Base-by-base conservation (phyloP, 2,888 invertebrate genomes). In the Cataglyphis rosenhaueri region DNA sequence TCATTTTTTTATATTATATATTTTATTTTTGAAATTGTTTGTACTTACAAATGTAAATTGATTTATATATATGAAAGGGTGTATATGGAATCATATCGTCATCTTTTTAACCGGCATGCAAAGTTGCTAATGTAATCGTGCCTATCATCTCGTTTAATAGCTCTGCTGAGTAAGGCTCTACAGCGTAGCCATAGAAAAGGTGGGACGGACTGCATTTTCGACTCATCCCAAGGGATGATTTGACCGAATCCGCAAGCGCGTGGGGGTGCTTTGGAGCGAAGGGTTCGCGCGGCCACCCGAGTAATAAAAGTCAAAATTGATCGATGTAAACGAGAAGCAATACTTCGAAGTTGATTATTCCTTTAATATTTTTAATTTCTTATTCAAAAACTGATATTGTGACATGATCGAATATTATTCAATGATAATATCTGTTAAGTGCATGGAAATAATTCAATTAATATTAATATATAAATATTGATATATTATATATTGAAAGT, bases 141-240 rank as follows among this genome's bases (percentile, higher is more conserved):
- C 86, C 86, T 90, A 91, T 92, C 92, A 90, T 90, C 88, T 90
- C 78, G 85, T 82, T 90, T 90, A 90, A 91, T 91, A 89, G 91
- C 85, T 78, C 64, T 29, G 84, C 75, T 82, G 83, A 88, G 82
- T 83, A 85, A 84, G 78, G 83, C 83, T 84, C 83, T 75, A 71
- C 74, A 55, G 83, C 62, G 59, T 64, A 62, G 62, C 59, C 59
- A 57, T 65, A 85, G 70, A 82, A 52, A 79, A 66, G 74, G 82
- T 84, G 79, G 85, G 82, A 38, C 55, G 81, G 85, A 66, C 68
- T 83, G 85, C 82, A 88, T 81, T 85, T 81, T 82, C 76, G 68
- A 88, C 85, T 82, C 85, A 88, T 91, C 91, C 88, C 91, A 35
- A 75, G 91, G 92, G 91, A 89, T 88, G 88, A 91, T 87, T 91